Evolutionary conservation across 2,888 invertebrate genomes (phyloP).

Genomic region (Clusia tigrina): DNA sequence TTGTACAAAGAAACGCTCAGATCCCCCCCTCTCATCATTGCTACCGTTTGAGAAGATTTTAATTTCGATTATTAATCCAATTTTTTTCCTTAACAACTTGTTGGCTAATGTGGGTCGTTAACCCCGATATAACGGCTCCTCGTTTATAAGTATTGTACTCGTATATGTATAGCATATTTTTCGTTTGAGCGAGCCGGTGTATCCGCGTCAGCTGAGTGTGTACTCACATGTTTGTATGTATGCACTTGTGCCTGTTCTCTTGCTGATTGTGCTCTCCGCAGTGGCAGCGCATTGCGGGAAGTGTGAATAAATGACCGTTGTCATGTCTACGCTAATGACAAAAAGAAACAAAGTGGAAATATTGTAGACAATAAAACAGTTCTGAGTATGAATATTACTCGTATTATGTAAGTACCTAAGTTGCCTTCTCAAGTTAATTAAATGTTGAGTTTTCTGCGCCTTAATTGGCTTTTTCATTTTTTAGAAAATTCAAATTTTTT

Average conservation of each 20-base stretch:
- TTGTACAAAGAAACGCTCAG: too few species aligned
- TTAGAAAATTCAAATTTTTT: too few species aligned
- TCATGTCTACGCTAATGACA: too few species aligned
- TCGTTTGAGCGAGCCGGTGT: slow-evolving; percentile 6
- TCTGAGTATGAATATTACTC: too few species aligned
- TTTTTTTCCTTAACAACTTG: slow-evolving; percentile 16
- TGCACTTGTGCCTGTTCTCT: background rate
- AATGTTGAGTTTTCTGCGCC: too few species aligned
- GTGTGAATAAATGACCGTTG: too few species aligned
- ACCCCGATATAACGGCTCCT: slow-evolving; percentile 58
- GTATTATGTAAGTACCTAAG: too few species aligned
- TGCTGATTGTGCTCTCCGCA: background rate
- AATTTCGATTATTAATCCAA: slow-evolving; percentile 30
- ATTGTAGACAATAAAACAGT: too few species aligned
- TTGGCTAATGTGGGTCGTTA: slow-evolving; percentile 50
- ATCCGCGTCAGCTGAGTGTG: background rate
- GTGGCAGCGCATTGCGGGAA: background rate
- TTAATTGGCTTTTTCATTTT: too few species aligned
- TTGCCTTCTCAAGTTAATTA: too few species aligned
- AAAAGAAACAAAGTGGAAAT: background rate
- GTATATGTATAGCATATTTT: slow-evolving; percentile 1
- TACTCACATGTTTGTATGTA: background rate
- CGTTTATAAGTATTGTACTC: slow-evolving; percentile 27
- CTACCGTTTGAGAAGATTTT: slow-evolving; percentile 17
- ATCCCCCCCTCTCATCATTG: too few species aligned